A percentile compares a stretch with the other conserved stretches of the same genome.
These are phyloP conservation scores for Lithobius niger DNA, from an alignment of 1,140 invertebrate species.

Conservation along the genomic window DNA sequence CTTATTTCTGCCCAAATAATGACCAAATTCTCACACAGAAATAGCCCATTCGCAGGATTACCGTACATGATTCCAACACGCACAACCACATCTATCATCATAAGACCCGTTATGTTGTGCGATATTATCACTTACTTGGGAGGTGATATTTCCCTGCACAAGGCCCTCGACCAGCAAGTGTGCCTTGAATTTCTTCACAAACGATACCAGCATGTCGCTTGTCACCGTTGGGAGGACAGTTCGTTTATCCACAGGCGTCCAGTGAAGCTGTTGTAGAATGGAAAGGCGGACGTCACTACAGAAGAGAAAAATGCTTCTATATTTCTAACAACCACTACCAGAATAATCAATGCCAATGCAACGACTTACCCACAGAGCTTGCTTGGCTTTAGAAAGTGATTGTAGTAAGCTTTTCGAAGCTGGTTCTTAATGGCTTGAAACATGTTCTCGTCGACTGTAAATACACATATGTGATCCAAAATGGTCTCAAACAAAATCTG, in stretches of 20 bases:
- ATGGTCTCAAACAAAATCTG: slow-evolving; percentile 51
- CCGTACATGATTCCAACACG: too few relatives aligned
- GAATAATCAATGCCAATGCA: neutral
- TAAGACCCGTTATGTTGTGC: too few relatives aligned
- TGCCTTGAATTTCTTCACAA: slow-evolving; percentile 41
- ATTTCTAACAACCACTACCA: neutral
- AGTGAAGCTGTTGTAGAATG: slow-evolving; percentile 44
- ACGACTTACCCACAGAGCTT: slow-evolving; percentile 45
- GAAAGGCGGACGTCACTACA: slow-evolving; percentile 48
- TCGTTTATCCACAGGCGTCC: slow-evolving; percentile 48
- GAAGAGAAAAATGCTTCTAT: slow-evolving; percentile 15
- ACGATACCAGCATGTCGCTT: slow-evolving; percentile 43
- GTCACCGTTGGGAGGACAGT: slow-evolving; percentile 43
- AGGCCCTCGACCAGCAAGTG: slow-evolving; percentile 51
- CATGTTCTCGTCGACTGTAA: slow-evolving; percentile 39
- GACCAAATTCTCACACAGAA: too few relatives aligned
- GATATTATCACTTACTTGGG: too few relatives aligned
- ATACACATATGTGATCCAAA: slow-evolving; percentile 42
- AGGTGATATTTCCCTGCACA: slow-evolving; percentile 59
- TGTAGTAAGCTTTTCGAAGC: slow-evolving; percentile 52
- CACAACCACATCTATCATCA: too few relatives aligned
- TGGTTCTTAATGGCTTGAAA: slow-evolving; percentile 53
- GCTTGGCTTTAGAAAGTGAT: slow-evolving; percentile 52
- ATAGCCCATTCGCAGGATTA: too few relatives aligned
- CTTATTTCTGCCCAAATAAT: too few relatives aligned